phyloP scores from a whole-genome alignment of 2,113 vertebrate genomes.

The Lasiurus cinereus region DNA sequence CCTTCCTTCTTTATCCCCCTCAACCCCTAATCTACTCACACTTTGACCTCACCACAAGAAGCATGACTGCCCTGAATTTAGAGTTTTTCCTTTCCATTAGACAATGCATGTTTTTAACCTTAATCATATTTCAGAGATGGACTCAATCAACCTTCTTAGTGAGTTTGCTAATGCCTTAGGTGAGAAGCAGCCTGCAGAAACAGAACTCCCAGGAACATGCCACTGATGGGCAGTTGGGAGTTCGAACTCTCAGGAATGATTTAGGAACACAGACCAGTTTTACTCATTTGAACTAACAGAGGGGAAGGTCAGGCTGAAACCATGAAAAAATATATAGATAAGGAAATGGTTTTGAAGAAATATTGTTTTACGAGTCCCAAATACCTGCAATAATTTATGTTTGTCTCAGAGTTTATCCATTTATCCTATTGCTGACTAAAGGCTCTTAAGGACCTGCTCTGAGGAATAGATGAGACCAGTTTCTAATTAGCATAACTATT shows the following conservation, averaged over 20 bases:
- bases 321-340: constrained; percentile 59
- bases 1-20: constrained; percentile 13
- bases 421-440: background rate
- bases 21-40: constrained; percentile 59
- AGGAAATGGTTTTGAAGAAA: constrained; percentile 69
- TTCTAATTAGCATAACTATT: constrained; percentile 58
- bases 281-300: constrained; percentile 59
- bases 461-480: background rate
- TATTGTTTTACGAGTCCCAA: constrained; percentile 33
- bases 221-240: background rate
- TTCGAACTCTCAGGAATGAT: constrained; percentile 42
- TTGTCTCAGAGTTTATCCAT: constrained; percentile 4
- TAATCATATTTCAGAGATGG: constrained; percentile 55
- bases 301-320: constrained; percentile 56
- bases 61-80: constrained; percentile 67
- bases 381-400: constrained; percentile 27
- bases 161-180: background rate
- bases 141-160: background rate
- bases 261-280: constrained; percentile 61
- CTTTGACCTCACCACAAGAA: constrained; percentile 71
- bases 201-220: background rate
- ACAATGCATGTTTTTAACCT: constrained; percentile 61
- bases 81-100: constrained; percentile 67
- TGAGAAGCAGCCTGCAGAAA: background rate
- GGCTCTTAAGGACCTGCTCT: background rate